Conservation (phyloP, 2,113 vertebrate species). For the Mystacornis crossleyi region DNA sequence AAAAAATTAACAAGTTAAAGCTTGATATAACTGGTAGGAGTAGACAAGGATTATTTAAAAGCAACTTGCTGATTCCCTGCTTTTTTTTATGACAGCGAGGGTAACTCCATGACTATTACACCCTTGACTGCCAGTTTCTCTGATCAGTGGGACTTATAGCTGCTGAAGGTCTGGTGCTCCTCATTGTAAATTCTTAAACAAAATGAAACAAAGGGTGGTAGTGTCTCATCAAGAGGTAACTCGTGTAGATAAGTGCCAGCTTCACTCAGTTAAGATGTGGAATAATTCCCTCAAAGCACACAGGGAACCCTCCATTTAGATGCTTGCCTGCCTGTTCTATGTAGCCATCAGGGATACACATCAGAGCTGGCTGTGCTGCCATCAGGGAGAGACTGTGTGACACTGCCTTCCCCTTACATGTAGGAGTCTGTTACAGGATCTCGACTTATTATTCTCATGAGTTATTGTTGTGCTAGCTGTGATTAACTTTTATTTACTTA, state of each 20-base stretch:
- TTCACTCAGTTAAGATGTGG: background rate
- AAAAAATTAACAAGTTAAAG: background rate
- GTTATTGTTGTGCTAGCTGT: background rate
- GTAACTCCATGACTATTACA: background rate
- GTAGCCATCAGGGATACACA: too few relatives aligned
- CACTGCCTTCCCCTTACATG: rapidly evolving
- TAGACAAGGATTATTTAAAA: background rate
- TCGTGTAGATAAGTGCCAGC: background rate
- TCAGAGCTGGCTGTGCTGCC: background rate
- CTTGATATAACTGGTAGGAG: background rate
- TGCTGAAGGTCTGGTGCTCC: background rate
- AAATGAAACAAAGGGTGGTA: background rate
- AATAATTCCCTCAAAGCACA: background rate
- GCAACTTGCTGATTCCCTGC: background rate
- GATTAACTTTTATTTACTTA: slow-evolving; percentile 25
- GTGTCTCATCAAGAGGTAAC: background rate
- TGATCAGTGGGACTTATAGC: background rate
- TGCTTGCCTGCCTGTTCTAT: background rate
- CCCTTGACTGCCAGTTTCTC: background rate
- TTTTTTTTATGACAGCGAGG: background rate
- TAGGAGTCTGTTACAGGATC: background rate
- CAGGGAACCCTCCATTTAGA: rapidly evolving
- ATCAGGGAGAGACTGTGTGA: rapidly evolving
- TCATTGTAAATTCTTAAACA: background rate
- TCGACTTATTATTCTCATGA: background rate